A percentile compares a stretch with the other conserved stretches of the same genome.
phyloP scores from a whole-genome alignment of 2,113 vertebrate genomes.

The Myiopsitta monachus region DNA sequence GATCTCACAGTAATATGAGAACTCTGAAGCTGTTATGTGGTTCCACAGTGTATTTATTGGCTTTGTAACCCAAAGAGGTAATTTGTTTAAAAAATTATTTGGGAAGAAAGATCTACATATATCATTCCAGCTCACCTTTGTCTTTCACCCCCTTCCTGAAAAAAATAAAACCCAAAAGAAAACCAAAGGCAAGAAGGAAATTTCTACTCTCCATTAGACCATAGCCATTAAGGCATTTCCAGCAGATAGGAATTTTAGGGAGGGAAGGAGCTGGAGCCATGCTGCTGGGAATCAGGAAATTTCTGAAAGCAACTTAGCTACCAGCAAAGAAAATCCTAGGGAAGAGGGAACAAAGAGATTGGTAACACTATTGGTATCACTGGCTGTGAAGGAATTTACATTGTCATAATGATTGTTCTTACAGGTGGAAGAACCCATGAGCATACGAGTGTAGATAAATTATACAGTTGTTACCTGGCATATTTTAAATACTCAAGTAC shows the following conservation, averaged over 20 bases:
- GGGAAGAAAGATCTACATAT: accelerated
- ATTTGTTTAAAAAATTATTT: not conserved
- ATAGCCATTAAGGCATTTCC: not conserved
- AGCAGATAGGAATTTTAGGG: not conserved
- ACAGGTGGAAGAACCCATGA: not conserved
- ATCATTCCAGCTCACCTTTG: not conserved
- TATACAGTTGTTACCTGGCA: not conserved
- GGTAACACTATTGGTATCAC: not conserved
- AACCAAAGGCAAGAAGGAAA: not conserved
- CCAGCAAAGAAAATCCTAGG: not conserved
- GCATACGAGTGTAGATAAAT: too few relatives aligned
- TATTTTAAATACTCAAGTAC: not conserved
- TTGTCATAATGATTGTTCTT: not conserved
- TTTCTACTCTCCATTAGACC: not conserved
- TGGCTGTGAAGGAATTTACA: not conserved
- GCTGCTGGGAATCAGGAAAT: not conserved
- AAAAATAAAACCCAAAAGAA: not conserved
- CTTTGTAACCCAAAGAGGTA: not conserved
- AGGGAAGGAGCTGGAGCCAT: not conserved
- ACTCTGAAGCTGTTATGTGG: not conserved
- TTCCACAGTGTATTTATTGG: accelerated
- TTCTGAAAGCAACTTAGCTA: not conserved
- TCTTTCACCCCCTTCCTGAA: not conserved
- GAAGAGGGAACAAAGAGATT: not conserved
- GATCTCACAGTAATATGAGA: not conserved